phyloP scores from a whole-genome alignment of 2,113 vertebrate species.

The Ancistrus triradiatus region DNA sequence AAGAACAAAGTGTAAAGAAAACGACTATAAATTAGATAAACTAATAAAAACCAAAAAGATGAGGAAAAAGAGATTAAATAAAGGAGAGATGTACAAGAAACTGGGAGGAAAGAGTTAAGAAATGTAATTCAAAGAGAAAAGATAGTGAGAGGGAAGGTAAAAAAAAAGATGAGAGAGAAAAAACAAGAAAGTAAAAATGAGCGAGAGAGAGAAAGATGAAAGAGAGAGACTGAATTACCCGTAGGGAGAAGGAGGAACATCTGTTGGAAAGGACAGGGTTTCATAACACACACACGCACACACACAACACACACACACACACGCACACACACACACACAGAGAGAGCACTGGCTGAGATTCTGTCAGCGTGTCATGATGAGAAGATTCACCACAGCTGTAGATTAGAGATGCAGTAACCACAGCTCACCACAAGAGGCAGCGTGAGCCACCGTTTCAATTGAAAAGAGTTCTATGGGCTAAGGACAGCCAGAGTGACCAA shows the following conservation, averaged over 20 bases:
- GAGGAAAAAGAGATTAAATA: too few species aligned
- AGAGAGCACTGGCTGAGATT: conserved; percentile 11
- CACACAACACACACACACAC: conserved; percentile 37
- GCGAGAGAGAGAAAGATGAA: conserved; percentile 45
- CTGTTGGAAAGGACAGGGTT: conserved; percentile 60
- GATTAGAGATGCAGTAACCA: conserved; percentile 40
- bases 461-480: neutral
- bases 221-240: conserved; percentile 4
- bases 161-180: neutral
- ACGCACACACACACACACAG: conserved; percentile 36
- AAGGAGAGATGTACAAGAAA: too few species aligned
- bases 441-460: conserved; percentile 12
- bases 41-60: too few species aligned
- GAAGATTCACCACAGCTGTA: conserved; percentile 46
- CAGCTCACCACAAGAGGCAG: conserved; percentile 51
- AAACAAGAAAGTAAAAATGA: conserved; percentile 1
- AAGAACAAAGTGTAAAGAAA: too few species aligned
- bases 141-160: neutral
- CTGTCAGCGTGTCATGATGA: conserved; percentile 47
- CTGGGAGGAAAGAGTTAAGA: too few species aligned
- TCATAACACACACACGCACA: conserved; percentile 38
- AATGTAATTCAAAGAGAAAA: neutral
- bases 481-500: neutral
- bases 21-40: too few species aligned
- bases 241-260: conserved; percentile 61